These are phyloP conservation scores for Indicator indicator DNA, from an alignment of 2,113 vertebrate species.

Conservation along the genomic window DNA sequence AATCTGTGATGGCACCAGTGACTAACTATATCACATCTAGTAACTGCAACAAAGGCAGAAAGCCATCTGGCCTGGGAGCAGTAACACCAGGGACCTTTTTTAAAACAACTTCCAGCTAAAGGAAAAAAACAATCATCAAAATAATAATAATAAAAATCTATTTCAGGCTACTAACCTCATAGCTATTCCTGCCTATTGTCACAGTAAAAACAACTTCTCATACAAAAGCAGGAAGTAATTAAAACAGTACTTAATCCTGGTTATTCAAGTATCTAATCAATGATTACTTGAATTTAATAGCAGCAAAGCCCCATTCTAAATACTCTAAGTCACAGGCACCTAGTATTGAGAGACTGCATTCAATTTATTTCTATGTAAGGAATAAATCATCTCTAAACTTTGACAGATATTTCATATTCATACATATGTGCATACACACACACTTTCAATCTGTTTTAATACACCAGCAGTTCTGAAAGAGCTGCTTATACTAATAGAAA, in stretches of 20 bases:
- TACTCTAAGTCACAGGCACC: not conserved
- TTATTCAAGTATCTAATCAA: not conserved
- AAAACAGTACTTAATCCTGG: not conserved
- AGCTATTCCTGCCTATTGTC: conserved; percentile 29
- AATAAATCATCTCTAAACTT: not conserved
- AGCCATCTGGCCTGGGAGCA: conserved; percentile 66
- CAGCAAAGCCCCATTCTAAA: not conserved
- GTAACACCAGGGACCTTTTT: conserved; percentile 53
- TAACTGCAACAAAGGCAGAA: conserved; percentile 65
- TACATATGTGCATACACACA: rapidly evolving
- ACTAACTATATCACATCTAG: conserved; percentile 59
- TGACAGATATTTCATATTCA: not conserved
- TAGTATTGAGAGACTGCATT: not conserved
- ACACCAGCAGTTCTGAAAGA: not conserved
- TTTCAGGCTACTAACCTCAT: conserved; percentile 43
- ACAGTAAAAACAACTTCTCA: conserved; percentile 28
- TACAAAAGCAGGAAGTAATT: conserved; percentile 45
- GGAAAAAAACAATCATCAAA: not conserved
- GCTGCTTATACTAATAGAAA: not conserved
- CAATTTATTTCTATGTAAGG: not conserved
- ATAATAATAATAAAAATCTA: conserved; percentile 21
- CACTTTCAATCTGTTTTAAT: not conserved
- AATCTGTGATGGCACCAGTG: conserved; percentile 16
- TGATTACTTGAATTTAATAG: not conserved
- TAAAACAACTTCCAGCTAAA: conserved; percentile 69